phyloP scores from a whole-genome alignment of 64 coral and sea anemone genomes.

The Porites lutea region DNA sequence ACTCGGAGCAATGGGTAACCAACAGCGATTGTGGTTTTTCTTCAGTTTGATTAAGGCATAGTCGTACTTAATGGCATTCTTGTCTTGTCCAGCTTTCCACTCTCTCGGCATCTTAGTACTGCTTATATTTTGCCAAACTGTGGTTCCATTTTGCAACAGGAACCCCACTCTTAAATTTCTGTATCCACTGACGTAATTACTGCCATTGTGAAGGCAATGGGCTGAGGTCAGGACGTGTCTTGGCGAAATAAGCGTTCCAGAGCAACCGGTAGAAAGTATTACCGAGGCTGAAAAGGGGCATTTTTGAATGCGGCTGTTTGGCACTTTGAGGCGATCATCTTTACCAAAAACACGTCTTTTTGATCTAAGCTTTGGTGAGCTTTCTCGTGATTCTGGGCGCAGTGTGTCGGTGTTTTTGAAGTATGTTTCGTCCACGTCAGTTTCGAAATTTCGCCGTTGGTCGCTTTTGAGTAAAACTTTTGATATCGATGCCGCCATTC shows the following conservation, averaged over 20 bases:
- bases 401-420: background rate
- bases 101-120: slow-evolving; percentile 62
- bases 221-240: slow-evolving; percentile 90
- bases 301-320: slow-evolving; percentile 27
- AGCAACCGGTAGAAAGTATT: slow-evolving; percentile 90
- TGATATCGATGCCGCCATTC: background rate
- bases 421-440: background rate
- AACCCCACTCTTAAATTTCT: slow-evolving; percentile 73
- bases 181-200: slow-evolving; percentile 81
- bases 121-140: slow-evolving; percentile 67
- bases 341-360: slow-evolving; percentile 54
- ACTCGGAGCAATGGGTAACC: slow-evolving; percentile 74
- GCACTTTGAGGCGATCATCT: slow-evolving; percentile 67
- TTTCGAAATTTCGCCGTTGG: background rate
- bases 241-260: slow-evolving; percentile 77
- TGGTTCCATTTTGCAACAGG: slow-evolving; percentile 59
- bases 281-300: slow-evolving; percentile 89
- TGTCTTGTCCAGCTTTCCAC: slow-evolving; percentile 81
- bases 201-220: slow-evolving; percentile 90
- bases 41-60: slow-evolving; percentile 81
- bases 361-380: background rate
- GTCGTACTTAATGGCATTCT: slow-evolving; percentile 81
- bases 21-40: slow-evolving; percentile 65
- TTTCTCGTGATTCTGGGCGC: background rate
- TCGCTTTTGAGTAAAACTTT: background rate